phyloP scores from a whole-genome alignment of 1,140 invertebrate genomes.

The Atta texana region DNA sequence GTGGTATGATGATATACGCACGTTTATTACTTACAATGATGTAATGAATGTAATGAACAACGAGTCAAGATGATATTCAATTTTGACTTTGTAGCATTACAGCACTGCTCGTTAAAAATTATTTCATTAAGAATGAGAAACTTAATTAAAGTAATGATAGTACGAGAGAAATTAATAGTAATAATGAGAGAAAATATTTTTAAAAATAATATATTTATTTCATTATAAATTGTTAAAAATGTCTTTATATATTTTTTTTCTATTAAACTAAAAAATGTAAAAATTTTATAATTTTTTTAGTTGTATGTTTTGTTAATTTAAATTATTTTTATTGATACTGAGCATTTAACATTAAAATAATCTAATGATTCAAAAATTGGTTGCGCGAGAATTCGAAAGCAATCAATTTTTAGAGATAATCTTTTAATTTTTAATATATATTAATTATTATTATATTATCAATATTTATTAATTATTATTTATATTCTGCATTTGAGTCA shows the following conservation, averaged over 20 bases:
- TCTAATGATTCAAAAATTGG: neutral
- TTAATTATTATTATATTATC: neutral
- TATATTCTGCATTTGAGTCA: neutral
- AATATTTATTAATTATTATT: too few relatives aligned
- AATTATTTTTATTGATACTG: neutral
- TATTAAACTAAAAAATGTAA: too few relatives aligned
- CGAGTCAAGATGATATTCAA: neutral
- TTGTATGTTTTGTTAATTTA: too few relatives aligned
- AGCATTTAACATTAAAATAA: neutral
- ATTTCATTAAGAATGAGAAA: neutral
- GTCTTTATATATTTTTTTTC: too few relatives aligned
- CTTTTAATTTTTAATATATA: neutral
- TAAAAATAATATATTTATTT: neutral
- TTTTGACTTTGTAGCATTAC: neutral
- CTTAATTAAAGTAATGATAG: neutral
- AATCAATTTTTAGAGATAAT: neutral
- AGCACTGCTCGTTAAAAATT: neutral
- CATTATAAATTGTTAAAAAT: neutral
- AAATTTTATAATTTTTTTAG: too few relatives aligned
- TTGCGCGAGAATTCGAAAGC: neutral
- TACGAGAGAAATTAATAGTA: neutral
- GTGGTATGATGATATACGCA: neutral
- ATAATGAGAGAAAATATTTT: too few relatives aligned
- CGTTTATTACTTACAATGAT: conserved; percentile 10
- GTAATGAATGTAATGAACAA: neutral